Evolutionary conservation across 2,113 vertebrate species (phyloP).

Genomic region (Lota lota): DNA sequence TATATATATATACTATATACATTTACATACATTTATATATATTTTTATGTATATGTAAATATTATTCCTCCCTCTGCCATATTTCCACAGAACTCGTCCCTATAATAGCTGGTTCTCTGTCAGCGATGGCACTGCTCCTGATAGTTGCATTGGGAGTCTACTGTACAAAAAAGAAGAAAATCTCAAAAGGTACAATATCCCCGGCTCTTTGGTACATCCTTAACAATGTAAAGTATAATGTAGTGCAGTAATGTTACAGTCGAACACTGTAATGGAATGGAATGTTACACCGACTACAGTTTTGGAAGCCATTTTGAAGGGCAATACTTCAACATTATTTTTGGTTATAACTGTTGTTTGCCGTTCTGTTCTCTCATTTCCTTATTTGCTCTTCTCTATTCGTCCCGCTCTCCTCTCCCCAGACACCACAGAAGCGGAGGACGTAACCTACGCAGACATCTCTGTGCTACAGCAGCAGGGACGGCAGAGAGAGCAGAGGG

Average conservation of each 20-base stretch:
- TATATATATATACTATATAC: no score
- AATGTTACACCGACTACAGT: no score
- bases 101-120: constrained; percentile 15
- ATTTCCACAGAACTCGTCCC: fast-evolving
- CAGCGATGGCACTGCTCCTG: constrained; percentile 28
- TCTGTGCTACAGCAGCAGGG: not conserved
- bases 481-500: not conserved
- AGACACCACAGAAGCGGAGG: constrained; percentile 19
- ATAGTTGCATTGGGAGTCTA: constrained; percentile 11
- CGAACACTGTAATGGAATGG: no score
- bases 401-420: not conserved
- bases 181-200: not conserved
- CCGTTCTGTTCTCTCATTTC: not conserved
- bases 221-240: no score
- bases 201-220: no score
- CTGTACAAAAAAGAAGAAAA: constrained; percentile 23
- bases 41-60: not conserved
- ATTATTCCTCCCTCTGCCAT: not conserved
- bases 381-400: not conserved
- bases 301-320: no score
- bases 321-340: no score
- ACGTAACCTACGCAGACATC: constrained; percentile 44
- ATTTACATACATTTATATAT: no score
- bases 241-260: no score
- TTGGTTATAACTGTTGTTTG: not conserved